A percentile compares a stretch with the other conserved stretches of the same genome.
These are phyloP conservation scores for Lasioglossum oenotherae DNA, from an alignment of 2,888 invertebrate genomes.

Conservation along the genomic window DNA sequence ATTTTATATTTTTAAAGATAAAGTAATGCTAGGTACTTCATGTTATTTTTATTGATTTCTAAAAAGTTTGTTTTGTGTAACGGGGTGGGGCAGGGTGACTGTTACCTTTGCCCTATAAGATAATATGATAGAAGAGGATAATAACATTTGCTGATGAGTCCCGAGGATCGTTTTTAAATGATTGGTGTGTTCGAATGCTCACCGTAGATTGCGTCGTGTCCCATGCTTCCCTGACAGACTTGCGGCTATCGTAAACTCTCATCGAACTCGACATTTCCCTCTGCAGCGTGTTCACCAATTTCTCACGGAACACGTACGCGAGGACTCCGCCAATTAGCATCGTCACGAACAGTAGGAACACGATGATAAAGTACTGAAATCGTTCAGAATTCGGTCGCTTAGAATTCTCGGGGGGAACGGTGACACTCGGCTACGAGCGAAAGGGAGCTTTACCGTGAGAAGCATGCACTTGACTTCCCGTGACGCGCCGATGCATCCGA, in stretches of 20 bases:
- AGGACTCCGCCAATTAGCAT: conserved; percentile 96
- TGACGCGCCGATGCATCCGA: conserved; percentile 97
- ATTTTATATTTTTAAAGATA: too few species aligned
- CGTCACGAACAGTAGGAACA: conserved; percentile 95
- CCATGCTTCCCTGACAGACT: conserved; percentile 92
- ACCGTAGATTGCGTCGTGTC: conserved; percentile 92
- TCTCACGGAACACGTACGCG: conserved; percentile 95
- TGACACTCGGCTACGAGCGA: not conserved
- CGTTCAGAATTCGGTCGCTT: conserved; percentile 13
- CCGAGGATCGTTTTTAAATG: not conserved
- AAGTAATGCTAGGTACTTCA: too few species aligned
- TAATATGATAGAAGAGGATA: too few species aligned
- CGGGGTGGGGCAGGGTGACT: too few species aligned
- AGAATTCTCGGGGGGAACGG: not conserved
- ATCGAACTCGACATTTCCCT: conserved; percentile 92
- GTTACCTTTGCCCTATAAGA: too few species aligned
- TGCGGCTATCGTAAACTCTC: conserved; percentile 89
- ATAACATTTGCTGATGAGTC: too few species aligned
- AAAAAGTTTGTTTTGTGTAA: too few species aligned
- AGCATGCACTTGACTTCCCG: conserved; percentile 97
- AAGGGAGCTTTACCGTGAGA: conserved; percentile 88
- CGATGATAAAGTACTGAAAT: conserved; percentile 93
- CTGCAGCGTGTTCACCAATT: conserved; percentile 91
- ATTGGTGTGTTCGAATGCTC: conserved; percentile 44
- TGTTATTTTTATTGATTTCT: too few species aligned